Conservation (phyloP, 1,140 invertebrate genomes). For the Hermatobates lingyangjiaoensis region DNA sequence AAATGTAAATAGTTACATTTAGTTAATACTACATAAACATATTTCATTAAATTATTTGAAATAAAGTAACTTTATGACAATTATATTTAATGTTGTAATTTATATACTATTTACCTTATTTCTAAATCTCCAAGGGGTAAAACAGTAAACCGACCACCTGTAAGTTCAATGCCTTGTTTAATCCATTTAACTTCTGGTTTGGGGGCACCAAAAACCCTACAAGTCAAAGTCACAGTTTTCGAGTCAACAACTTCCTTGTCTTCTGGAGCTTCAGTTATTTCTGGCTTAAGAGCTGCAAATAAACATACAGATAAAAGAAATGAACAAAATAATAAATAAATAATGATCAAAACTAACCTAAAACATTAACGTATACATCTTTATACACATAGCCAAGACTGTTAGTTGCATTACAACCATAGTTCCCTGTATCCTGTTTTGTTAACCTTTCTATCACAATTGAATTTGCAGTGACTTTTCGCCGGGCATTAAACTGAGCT, state of each 20-base stretch:
- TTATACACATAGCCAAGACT: conserved; percentile 94
- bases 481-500: conserved; percentile 48
- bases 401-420: conserved; percentile 97
- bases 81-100: too few species aligned
- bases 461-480: conserved; percentile 40
- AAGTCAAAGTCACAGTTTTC: conserved; percentile 60
- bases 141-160: conserved; percentile 59
- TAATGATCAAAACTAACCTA: conserved; percentile 40
- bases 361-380: conserved; percentile 93
- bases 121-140: conserved; percentile 61
- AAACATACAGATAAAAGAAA: neutral
- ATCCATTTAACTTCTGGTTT: conserved; percentile 89
- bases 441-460: conserved; percentile 66
- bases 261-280: conserved; percentile 66
- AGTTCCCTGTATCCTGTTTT: conserved; percentile 88
- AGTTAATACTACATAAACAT: too few species aligned
- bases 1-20: too few species aligned
- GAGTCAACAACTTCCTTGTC: conserved; percentile 68
- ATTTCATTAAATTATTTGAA: too few species aligned
- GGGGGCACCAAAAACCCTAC: conserved; percentile 88
- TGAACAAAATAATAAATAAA: neutral
- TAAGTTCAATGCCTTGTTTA: conserved; percentile 57
- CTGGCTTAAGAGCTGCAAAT: conserved; percentile 60
- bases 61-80: too few species aligned
- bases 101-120: conserved; percentile 42